These are phyloP conservation scores for Chiloscyllium punctatum DNA, from an alignment of 2,797 vertebrate genomes.

Conservation along the genomic window DNA sequence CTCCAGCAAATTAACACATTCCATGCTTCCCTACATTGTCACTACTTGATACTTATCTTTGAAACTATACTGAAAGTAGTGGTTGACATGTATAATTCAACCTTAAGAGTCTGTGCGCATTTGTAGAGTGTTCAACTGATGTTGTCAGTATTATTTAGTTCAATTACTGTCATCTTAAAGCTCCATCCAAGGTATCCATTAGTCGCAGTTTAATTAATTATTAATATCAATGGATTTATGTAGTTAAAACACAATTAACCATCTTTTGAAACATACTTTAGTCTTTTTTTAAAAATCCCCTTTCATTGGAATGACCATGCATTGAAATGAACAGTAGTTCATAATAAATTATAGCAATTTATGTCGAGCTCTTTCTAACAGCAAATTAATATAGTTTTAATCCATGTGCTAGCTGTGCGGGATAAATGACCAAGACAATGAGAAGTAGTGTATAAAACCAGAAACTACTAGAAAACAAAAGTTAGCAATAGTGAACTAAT, in stretches of 20 bases:
- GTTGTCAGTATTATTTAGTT: neutral
- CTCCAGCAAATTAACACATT: no score
- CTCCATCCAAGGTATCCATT: conserved; percentile 1
- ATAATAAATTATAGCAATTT: no score
- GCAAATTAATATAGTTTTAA: neutral
- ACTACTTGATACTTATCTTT: no score
- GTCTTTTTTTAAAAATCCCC: neutral
- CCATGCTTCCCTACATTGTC: no score
- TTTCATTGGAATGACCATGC: neutral
- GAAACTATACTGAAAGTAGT: no score
- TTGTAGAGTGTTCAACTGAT: neutral
- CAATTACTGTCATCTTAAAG: neutral
- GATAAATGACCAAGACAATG: neutral
- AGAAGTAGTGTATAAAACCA: neutral
- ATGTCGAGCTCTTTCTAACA: neutral
- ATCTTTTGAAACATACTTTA: no score
- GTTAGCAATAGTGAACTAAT: neutral
- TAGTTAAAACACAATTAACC: neutral
- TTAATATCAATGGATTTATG: neutral
- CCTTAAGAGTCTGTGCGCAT: no score
- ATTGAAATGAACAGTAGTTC: neutral
- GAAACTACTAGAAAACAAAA: neutral
- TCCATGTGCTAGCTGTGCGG: neutral
- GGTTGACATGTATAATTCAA: no score
- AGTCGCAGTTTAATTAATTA: neutral